These are phyloP conservation scores for Thumatha senex DNA, from an alignment of 2,888 invertebrate genomes.

Conservation along the genomic window DNA sequence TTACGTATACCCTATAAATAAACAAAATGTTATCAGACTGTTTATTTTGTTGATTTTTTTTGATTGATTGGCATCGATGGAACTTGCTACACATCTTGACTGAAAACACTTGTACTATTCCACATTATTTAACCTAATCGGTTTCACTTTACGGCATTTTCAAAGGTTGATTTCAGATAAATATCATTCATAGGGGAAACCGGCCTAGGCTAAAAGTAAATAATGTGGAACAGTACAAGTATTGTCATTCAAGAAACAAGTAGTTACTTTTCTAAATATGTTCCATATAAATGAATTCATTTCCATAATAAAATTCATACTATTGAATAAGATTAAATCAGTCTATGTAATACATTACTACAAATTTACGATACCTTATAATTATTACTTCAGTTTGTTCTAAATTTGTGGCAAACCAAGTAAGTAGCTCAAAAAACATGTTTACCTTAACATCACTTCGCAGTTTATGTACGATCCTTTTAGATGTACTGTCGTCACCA, in stretches of 20 bases:
- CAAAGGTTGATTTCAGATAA: no score
- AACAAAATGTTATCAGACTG: no score
- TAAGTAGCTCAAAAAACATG: slow-evolving; percentile 5
- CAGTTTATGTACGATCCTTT: slow-evolving; percentile 92
- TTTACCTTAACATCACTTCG: slow-evolving; percentile 91
- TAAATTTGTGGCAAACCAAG: not conserved
- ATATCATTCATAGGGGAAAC: no score
- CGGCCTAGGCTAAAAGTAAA: no score
- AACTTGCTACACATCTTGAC: no score
- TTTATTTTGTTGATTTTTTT: no score
- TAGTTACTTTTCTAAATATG: not conserved
- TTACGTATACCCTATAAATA: slow-evolving; percentile 81
- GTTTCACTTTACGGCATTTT: no score
- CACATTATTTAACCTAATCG: not conserved
- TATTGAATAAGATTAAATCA: not conserved
- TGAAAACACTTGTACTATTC: no score
- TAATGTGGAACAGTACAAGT: no score
- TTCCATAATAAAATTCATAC: not conserved
- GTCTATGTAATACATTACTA: not conserved
- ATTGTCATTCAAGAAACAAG: no score
- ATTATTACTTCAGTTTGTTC: not conserved
- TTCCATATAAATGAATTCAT: no score
- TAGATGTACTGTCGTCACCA: slow-evolving; percentile 87
- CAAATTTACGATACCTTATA: slow-evolving; percentile 1
- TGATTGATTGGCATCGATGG: no score